Evolutionary conservation across 1,140 invertebrate genomes (phyloP).

Genomic region (Pachyrhynchus sulphureomaculatus): DNA sequence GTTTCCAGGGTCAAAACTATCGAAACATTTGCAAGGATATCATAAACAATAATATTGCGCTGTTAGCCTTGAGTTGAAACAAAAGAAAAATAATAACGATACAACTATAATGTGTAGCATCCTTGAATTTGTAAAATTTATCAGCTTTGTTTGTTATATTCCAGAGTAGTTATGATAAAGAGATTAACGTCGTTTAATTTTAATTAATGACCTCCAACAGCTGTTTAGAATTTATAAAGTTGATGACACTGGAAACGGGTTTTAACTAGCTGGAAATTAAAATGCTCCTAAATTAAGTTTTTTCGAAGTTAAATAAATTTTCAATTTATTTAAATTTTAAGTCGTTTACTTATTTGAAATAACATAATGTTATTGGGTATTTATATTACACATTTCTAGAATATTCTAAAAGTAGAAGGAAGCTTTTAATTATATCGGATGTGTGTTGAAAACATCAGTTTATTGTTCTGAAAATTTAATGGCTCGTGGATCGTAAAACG

Average conservation of each 20-base stretch:
- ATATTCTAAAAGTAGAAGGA: neutral
- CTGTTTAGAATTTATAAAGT: no score
- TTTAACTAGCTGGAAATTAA: no score
- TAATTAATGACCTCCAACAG: no score
- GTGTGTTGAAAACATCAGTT: conserved; percentile 21
- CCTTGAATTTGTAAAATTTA: conserved; percentile 6
- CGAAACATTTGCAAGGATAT: conserved; percentile 29
- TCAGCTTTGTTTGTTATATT: neutral
- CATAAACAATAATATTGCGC: conserved; percentile 29
- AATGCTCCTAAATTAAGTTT: no score
- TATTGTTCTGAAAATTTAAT: conserved; percentile 32
- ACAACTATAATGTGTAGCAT: conserved; percentile 1
- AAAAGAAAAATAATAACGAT: conserved; percentile 17
- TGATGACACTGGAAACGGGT: no score
- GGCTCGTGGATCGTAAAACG: conserved; percentile 28
- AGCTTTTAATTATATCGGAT: conserved; percentile 5
- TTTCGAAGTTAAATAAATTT: no score
- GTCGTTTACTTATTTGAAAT: no score
- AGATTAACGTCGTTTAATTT: no score
- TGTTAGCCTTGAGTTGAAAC: conserved; percentile 16
- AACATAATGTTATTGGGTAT: no score
- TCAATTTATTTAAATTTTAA: no score
- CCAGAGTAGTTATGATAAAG: no score
- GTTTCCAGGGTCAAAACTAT: conserved; percentile 28
- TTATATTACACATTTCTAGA: no score